Evolutionary conservation across 2,888 invertebrate genomes (phyloP), one percentile per base, ranked within the genome.

Genomic region (Drosophila pseudotakahashii): DNA sequence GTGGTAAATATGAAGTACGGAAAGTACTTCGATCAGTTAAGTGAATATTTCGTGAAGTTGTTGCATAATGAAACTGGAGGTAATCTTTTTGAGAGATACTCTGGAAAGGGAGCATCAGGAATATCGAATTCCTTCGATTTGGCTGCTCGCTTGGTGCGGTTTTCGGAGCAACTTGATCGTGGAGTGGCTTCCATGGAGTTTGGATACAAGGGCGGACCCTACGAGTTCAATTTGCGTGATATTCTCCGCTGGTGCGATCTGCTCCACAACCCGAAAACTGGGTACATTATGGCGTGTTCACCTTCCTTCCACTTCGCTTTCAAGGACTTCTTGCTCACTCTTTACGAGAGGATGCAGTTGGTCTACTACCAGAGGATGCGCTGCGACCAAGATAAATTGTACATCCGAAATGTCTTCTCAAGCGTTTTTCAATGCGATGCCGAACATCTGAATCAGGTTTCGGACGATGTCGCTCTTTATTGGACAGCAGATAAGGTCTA

Each of bases 211-310:
- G 98, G 99, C 0, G 95, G 96, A 0, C 99, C 99, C 0, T 99
- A 97, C 96, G 99, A 99, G 92, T 97, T 99, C 93, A 99, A 99
- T 93, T 93, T 99, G 50, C 94, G 99, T 82, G 99, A 99, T 90
- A 94, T 99, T 77, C 95, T 96, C 66, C 94, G 99, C 78, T 99
- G 98, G 98, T 97, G 97, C 89, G 96, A 98, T 82, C 94, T 96
- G 0, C 93, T 95, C 0, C 91, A 94, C 34, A 92, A 89, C 64
- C 72, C 82, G 0, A 68, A 89, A 16, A 91, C 92, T 9, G 91
- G 91, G 2, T 91, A 89, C 59, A 57, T 88, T 7, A 59, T 89
- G 51, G 53, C 34, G 3, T 26, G 14, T 0, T 37, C 19, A 13
- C 32, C 34, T 0, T 30, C 42, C 6, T 89, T 89, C 30, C 72